Evolutionary conservation across 2,888 invertebrate species (phyloP).

Genomic region (Hypercompe scribonia): DNA sequence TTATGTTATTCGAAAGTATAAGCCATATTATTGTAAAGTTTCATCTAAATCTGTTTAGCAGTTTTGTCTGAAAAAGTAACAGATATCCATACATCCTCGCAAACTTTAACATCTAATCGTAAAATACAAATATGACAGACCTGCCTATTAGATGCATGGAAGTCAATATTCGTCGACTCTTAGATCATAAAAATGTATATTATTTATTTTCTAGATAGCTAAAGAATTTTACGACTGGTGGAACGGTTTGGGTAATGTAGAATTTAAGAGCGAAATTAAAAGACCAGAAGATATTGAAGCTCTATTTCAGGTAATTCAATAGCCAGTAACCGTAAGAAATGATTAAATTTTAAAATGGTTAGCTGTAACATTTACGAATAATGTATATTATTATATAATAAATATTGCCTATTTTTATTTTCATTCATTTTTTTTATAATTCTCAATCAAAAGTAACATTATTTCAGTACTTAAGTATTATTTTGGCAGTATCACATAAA

Average conservation of each 20-base stretch:
- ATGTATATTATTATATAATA: too few species aligned
- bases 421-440: too few species aligned
- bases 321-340: background rate
- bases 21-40: too few species aligned
- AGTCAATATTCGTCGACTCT: background rate
- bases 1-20: too few species aligned
- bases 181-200: background rate
- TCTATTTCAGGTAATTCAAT: slow-evolving; percentile 80
- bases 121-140: too few species aligned
- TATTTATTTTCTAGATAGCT: slow-evolving; percentile 74
- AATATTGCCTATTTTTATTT: too few species aligned
- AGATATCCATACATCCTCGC: too few species aligned
- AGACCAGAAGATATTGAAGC: slow-evolving; percentile 85
- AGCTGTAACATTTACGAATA: background rate
- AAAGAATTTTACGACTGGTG: slow-evolving; percentile 87
- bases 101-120: too few species aligned
- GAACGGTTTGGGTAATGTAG: slow-evolving; percentile 78
- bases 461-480: background rate
- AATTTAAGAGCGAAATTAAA: slow-evolving; percentile 80
- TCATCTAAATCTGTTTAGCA: too few species aligned
- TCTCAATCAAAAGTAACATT: background rate
- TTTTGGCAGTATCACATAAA: background rate
- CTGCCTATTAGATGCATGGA: too few species aligned
- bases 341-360: background rate
- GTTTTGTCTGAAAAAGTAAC: too few species aligned